Conservation (phyloP, 2,888 invertebrate genomes). For the Tipula vernalis region DNA sequence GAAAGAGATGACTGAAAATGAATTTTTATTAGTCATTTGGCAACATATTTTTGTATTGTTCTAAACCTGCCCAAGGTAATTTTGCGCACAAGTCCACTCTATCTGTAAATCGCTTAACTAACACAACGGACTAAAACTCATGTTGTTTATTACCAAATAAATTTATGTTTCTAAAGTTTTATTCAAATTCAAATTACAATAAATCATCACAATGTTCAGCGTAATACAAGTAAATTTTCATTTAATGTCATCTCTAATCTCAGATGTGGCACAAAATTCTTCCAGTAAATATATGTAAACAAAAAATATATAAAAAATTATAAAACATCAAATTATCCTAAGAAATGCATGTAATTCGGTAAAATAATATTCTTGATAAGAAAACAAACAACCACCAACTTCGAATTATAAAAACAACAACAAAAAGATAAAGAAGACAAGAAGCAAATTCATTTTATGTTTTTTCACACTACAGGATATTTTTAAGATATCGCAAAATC, state of each 20-base stretch:
- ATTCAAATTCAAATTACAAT: neutral
- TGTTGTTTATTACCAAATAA: neutral
- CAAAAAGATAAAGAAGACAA: neutral
- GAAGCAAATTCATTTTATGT: neutral
- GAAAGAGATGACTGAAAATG: too few relatives aligned
- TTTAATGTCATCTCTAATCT: neutral
- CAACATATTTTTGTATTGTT: too few relatives aligned
- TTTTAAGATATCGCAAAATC: neutral
- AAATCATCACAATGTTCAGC: neutral
- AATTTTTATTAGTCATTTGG: too few relatives aligned
- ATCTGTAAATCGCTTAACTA: neutral
- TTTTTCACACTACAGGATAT: constrained; percentile 4
- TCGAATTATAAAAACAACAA: neutral
- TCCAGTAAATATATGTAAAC: neutral
- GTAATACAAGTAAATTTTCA: neutral
- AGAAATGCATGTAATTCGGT: neutral
- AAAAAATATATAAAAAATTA: neutral
- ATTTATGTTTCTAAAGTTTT: neutral
- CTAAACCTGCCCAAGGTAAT: too few relatives aligned
- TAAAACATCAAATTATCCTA: neutral
- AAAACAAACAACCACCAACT: neutral
- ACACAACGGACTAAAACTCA: neutral
- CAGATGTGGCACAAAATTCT: neutral
- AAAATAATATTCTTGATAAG: neutral
- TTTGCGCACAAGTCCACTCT: too few relatives aligned